Base-by-base conservation (phyloP, 2,113 vertebrate species). In the Platichthys stellatus region DNA sequence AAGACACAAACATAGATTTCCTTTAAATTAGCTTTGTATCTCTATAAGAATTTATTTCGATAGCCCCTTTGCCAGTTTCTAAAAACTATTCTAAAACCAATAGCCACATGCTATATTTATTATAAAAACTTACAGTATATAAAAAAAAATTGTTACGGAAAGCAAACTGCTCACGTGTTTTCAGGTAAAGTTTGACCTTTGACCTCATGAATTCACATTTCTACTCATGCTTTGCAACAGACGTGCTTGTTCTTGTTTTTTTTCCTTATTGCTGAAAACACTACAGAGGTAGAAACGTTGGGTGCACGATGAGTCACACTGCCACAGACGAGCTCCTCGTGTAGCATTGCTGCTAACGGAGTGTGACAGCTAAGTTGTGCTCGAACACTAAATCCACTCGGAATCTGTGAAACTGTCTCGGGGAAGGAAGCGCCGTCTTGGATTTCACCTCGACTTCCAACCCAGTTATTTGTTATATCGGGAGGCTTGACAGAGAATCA, bases 381-480 rank as follows among this genome's bases (percentile, higher is more conserved):
- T 65, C 20, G 4, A 58, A 66, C 53, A 23, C 35, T 53, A 63
- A 62, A 81, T 59, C 66, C 65, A 59, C 65, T 51, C 17, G 31
- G 43, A 60, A 63, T 61, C 68, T 71, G 64, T 21, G 28, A 69
- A 81, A 57, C 38, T 62, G 53, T 61, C 49, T 74, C 64, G 43
- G 40, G 17, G 60, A 54, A 60, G 53, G 43, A 66, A 45, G 14
- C 0, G 0, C 61, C 60, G 69, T n/a, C 56, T 66, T 20, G 70
- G 65, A 77, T 76, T 75, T 62, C 63, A 76, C 64, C 65, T 78
- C 8, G 40, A 75, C 76, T 82, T 80, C 64, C 11, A 58, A 47
- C 57, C 20, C 76, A 56, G 53, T 65, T 85, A 70, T 83, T 88
- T 80, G 74, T 72, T 62, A 58, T 56, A 69, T 69, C 58, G 38